Percentiles rank a stretch among this genome's conserved stretches.
Evolutionary conservation across 2,113 vertebrate genomes (phyloP).

Genomic region (Pteropus alecto): DNA sequence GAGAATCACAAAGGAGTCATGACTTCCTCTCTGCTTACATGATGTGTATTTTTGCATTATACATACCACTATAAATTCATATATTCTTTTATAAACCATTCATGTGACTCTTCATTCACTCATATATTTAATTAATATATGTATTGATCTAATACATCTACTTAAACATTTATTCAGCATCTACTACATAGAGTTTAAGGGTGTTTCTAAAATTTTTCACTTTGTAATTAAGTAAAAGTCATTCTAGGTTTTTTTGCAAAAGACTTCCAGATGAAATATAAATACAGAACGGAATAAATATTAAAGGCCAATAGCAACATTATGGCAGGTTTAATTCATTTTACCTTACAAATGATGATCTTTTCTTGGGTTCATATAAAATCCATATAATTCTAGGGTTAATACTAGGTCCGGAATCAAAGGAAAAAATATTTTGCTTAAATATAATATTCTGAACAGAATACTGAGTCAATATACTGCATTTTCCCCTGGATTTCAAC

Average conservation of each 20-base stretch:
- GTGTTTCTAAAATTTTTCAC: neutral
- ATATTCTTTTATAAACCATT: neutral
- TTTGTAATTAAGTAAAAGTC: neutral
- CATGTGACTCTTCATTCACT: neutral
- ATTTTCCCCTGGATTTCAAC: neutral
- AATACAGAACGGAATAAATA: neutral
- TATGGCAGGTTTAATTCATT: neutral
- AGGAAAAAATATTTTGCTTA: neutral
- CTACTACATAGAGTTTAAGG: neutral
- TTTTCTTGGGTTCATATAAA: neutral
- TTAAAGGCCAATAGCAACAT: neutral
- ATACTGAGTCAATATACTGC: neutral
- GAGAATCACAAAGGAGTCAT: neutral
- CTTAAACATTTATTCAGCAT: constrained; percentile 8
- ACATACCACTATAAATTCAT: neutral
- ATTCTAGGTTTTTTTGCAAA: neutral
- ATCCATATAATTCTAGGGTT: neutral
- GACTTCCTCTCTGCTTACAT: neutral
- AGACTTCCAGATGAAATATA: constrained; percentile 6
- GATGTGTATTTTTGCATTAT: neutral
- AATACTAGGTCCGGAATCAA: neutral
- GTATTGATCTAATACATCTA: neutral
- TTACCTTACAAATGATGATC: neutral
- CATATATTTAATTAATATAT: neutral
- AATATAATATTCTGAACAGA: neutral